These are phyloP conservation scores for Oreochromis mossambicus DNA, from an alignment of 2,797 vertebrate species.

Conservation along the genomic window DNA sequence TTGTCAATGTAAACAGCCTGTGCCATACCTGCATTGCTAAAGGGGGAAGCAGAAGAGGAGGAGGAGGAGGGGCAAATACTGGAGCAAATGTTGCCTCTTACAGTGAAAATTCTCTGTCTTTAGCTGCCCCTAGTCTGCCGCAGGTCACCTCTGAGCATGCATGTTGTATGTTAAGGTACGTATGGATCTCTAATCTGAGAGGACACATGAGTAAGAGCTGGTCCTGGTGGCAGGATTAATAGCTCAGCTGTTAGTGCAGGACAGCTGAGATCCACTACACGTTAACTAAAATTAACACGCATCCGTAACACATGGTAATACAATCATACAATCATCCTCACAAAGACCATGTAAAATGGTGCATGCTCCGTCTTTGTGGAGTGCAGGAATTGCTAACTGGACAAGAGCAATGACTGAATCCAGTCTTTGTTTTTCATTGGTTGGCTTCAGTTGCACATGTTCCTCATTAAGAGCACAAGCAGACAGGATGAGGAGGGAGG, in stretches of 20 bases:
- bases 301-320: slow-evolving; percentile 1
- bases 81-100: slow-evolving; percentile 61
- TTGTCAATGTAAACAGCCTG: slow-evolving; percentile 66
- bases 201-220: slow-evolving; percentile 40
- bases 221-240: slow-evolving; percentile 62
- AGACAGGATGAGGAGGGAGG: slow-evolving; percentile 62
- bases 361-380: slow-evolving; percentile 40
- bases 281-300: slow-evolving; percentile 44
- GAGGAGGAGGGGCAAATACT: slow-evolving; percentile 56
- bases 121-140: slow-evolving; percentile 35
- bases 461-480: slow-evolving; percentile 68
- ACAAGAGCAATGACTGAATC: slow-evolving; percentile 48
- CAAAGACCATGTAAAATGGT: slow-evolving; percentile 9
- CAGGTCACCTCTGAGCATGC: slow-evolving; percentile 52
- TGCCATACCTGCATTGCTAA: slow-evolving; percentile 65
- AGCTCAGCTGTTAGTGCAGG: slow-evolving; percentile 36
- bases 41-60: slow-evolving; percentile 53
- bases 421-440: slow-evolving; percentile 65
- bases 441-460: slow-evolving; percentile 67
- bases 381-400: slow-evolving; percentile 37
- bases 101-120: slow-evolving; percentile 52
- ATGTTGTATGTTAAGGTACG: slow-evolving; percentile 61
- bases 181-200: slow-evolving; percentile 56
- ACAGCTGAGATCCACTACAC: slow-evolving; percentile 26
- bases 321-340: background rate